Percentiles rank a stretch among this genome's conserved stretches.
These are phyloP conservation scores for Neomonachus schauinslandi DNA, from an alignment of 2,113 vertebrate species.

Conservation along the genomic window DNA sequence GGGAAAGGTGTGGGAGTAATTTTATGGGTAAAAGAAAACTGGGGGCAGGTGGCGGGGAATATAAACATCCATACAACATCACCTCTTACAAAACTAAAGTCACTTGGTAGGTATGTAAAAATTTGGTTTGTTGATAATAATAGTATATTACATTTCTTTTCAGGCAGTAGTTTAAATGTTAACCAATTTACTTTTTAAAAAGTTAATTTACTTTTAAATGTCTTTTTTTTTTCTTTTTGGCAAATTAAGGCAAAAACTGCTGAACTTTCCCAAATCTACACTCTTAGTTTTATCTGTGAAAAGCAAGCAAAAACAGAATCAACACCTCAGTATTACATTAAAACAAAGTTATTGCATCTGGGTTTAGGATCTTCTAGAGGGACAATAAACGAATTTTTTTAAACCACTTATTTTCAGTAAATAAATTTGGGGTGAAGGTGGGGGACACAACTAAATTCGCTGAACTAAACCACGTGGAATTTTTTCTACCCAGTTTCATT, in stretches of 20 bases:
- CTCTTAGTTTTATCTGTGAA: slow-evolving; percentile 44
- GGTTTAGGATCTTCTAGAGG: slow-evolving; percentile 2
- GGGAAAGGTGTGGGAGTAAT: not conserved
- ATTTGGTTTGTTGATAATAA: slow-evolving; percentile 8
- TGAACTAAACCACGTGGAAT: not conserved
- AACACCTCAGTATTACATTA: not conserved
- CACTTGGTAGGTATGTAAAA: slow-evolving; percentile 24
- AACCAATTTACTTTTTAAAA: not conserved
- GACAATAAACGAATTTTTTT: not conserved
- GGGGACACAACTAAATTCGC: not conserved
- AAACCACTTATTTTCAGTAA: slow-evolving; percentile 21
- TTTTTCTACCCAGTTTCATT: slow-evolving; percentile 55
- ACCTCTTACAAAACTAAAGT: slow-evolving; percentile 57
- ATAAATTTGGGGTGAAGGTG: not conserved
- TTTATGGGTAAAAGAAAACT: slow-evolving; percentile 48
- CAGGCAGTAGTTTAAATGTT: slow-evolving; percentile 43
- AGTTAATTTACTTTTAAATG: slow-evolving; percentile 34
- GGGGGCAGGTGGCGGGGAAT: not conserved
- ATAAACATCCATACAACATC: not conserved
- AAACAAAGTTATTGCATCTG: slow-evolving; percentile 41
- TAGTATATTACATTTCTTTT: slow-evolving; percentile 42
- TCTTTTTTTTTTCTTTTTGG: not conserved
- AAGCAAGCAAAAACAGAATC: slow-evolving; percentile 36
- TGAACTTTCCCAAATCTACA: not conserved
- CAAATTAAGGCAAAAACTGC: slow-evolving; percentile 15